Base-by-base conservation (phyloP, 2,797 vertebrate species). In the Harpagifer antarcticus region DNA sequence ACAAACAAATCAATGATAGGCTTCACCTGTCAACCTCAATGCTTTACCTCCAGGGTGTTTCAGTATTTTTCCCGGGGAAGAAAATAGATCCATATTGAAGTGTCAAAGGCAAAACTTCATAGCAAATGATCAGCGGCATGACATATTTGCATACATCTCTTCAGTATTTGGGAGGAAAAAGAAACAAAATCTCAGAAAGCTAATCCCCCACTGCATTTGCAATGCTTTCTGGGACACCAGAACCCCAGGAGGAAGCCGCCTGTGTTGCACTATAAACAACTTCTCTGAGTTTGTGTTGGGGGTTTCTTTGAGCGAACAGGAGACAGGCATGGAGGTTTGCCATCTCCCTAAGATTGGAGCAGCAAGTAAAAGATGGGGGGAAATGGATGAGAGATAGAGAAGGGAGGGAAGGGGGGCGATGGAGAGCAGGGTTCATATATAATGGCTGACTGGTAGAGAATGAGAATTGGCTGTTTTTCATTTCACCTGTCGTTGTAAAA, bases 401-500 rank as follows among this genome's bases (percentile, higher is more conserved):
- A 49, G 16, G 13, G 64, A 23, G 33, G 27, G 27, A 27, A 7
- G 33, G 33, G 33, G 1, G 33, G 33, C 33, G 33, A 37, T 37
- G 7, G 33, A 49, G 57, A 60, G 67, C 61, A 74, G 48, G 69
- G 78, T 83, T 89, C 82, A 83, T 86, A 75, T 88, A 79, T 83
- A 84, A 85, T 74, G 72, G 70, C 45, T 86, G 82, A 91, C 78
- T 84, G 81, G 63, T 73, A 57, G 69, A 70, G 82, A 87, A 89
- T 84, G 87, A 86, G 78, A 87, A 86, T 86, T 81, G 79, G 57
- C 86, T 87, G 75, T 86, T 92, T 90, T 90, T 89, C 80, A 88
- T 90, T 90, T 86, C 71, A 91, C 90, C 83, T 91, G 85, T 84
- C 83, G 65, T 76, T 66, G 71, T 71, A 82, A 87, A 87, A 82